A percentile compares a stretch with the other conserved stretches of the same genome.
These are phyloP conservation scores for Syritta pipiens DNA, from an alignment of 2,888 invertebrate species.

Conservation along the genomic window DNA sequence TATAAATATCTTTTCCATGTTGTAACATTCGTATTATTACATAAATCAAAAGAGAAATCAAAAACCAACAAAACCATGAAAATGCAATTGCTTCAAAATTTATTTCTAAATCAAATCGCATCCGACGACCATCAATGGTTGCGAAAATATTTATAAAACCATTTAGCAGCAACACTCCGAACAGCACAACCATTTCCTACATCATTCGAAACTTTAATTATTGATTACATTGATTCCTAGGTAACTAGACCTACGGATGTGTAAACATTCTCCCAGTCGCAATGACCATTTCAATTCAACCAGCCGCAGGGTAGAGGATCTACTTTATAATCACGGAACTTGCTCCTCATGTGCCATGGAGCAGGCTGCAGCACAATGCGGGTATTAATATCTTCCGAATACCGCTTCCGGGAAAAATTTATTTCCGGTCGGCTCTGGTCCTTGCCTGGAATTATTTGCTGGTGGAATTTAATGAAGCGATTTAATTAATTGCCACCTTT, in stretches of 20 bases:
- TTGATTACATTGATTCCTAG: slow-evolving; percentile 31
- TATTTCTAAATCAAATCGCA: not conserved
- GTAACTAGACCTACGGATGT: slow-evolving; percentile 5
- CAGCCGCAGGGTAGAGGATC: not conserved
- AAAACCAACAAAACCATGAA: too few relatives aligned
- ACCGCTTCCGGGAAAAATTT: slow-evolving; percentile 43
- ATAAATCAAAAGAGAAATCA: too few relatives aligned
- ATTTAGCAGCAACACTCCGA: not conserved
- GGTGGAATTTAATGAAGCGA: slow-evolving; percentile 60
- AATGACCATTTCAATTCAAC: slow-evolving; percentile 30
- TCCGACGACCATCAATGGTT: not conserved
- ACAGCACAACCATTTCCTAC: not conserved
- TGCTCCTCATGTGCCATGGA: slow-evolving; percentile 12
- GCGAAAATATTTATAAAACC: slow-evolving; percentile 1
- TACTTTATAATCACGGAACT: slow-evolving; percentile 23
- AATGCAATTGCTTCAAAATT: not conserved
- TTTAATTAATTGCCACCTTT: slow-evolving; percentile 57
- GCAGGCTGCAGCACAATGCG: slow-evolving; percentile 18
- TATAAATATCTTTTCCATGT: too few relatives aligned
- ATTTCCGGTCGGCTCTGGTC: slow-evolving; percentile 38
- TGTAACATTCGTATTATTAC: too few relatives aligned
- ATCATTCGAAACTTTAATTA: slow-evolving; percentile 20
- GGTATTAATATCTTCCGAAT: slow-evolving; percentile 51
- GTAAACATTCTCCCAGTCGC: slow-evolving; percentile 7
- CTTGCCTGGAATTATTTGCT: slow-evolving; percentile 40